These are phyloP conservation scores for Phaetusa simplex DNA, from an alignment of 2,113 vertebrate genomes.

Conservation along the genomic window DNA sequence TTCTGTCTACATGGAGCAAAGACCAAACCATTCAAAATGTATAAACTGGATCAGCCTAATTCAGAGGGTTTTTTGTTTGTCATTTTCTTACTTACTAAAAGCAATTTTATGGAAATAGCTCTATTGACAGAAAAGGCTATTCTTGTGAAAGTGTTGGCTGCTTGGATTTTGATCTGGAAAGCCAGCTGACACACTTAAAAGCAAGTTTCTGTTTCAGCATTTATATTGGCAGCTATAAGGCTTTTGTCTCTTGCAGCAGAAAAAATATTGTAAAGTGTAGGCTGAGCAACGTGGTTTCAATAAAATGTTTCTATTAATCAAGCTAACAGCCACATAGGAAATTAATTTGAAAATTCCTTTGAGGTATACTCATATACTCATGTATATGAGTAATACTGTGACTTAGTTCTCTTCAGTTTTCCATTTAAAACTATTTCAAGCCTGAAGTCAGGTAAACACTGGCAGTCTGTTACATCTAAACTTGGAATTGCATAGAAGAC, in stretches of 20 bases:
- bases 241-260: background rate
- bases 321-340: background rate
- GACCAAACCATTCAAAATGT: background rate
- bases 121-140: background rate
- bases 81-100: background rate
- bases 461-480: background rate
- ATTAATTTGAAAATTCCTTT: slow-evolving; percentile 20
- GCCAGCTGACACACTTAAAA: background rate
- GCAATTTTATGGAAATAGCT: background rate
- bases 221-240: background rate
- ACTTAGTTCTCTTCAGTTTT: background rate
- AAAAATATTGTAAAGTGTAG: background rate
- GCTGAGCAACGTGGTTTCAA: background rate
- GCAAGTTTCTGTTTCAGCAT: background rate
- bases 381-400: background rate
- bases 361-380: background rate
- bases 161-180: background rate
- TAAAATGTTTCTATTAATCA: slow-evolving; percentile 21
- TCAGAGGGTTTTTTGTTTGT: background rate
- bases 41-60: background rate
- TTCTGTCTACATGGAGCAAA: background rate
- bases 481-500: background rate
- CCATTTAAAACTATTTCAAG: background rate
- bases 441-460: background rate
- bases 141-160: background rate